Base-by-base conservation (phyloP, 1,140 invertebrate species). In the Caerostris darwini region DNA sequence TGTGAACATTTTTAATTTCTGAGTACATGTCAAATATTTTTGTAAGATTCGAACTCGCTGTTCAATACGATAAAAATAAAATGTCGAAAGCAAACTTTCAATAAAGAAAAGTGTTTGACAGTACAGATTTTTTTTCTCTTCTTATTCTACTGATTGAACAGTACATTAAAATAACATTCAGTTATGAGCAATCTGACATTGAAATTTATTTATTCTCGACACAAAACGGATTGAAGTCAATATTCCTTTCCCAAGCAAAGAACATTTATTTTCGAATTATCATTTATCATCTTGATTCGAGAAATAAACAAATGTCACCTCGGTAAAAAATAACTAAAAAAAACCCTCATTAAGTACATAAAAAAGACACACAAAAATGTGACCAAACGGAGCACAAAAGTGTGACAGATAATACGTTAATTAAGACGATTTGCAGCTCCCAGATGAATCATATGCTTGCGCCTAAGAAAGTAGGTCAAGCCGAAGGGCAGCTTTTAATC, bases 361-460 rank as follows among this genome's bases (percentile, higher is more conserved):
- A 71, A 71, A 34, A 34, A 71, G 7, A 50, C 3, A 10, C 69
- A 71, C 7, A 71, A 71, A 10, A 7, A 4, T 34, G 4, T 34
- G 3, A 83, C 17, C 34, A 83, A 83, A 83, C 53, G 12, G 56
- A 10, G 81, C 54, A 83, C 56, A 83, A 83, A 57, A 83, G 6
- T 83, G 56, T 83, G 56, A 83, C 53, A 64, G 85, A 87, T 87
- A 87, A 87, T 87, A 64, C 59, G 85, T 61, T 87, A 87, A 87
- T 87, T 58, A 87, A 58, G 34, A 19, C 85, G 85, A 87, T 87
- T 87, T 87, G 85, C 85, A 87, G 85, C 59, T 87, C 85, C 85
- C 85, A 14, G 59, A 59, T 61, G 85, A 87, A 53, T 64, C 59
- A n/a, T 87, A 64, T 61, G 85, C 58, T 61, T 87, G 8, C 85